Evolutionary conservation across 1,140 invertebrate species (phyloP).

Genomic region (Metopolophium dirhodum): DNA sequence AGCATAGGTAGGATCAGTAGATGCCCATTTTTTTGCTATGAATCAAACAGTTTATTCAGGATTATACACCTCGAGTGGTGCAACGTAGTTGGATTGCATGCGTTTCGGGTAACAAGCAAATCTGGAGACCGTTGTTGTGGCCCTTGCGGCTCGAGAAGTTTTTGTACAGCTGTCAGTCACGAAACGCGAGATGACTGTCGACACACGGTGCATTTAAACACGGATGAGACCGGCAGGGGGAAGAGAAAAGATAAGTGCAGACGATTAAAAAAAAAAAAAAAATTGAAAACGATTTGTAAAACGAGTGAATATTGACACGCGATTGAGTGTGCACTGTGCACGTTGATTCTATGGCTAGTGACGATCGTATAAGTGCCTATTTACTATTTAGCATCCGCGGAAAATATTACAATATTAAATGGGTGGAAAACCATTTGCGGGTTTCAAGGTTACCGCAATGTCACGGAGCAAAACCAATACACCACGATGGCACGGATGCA

Average conservation of each 20-base stretch:
- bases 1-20: background rate
- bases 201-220: slow-evolving; percentile 8
- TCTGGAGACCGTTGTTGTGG: no score
- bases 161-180: background rate
- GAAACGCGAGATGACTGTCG: background rate
- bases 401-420: background rate
- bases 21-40: background rate
- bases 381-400: background rate
- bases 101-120: background rate
- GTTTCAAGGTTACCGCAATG: slow-evolving; percentile 41
- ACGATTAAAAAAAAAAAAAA: background rate
- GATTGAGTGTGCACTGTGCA: background rate
- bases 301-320: background rate
- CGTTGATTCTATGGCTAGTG: background rate
- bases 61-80: slow-evolving; percentile 15
- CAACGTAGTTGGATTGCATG: background rate
- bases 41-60: background rate
- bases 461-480: background rate
- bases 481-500: background rate
- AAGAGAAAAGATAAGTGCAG: background rate
- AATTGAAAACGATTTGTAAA: background rate
- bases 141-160: background rate
- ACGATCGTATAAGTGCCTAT: background rate
- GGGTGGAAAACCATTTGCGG: background rate
- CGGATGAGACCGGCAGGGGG: background rate